phyloP scores from a whole-genome alignment of 1,140 invertebrate species.

The Akabosia matsudoensis region DNA sequence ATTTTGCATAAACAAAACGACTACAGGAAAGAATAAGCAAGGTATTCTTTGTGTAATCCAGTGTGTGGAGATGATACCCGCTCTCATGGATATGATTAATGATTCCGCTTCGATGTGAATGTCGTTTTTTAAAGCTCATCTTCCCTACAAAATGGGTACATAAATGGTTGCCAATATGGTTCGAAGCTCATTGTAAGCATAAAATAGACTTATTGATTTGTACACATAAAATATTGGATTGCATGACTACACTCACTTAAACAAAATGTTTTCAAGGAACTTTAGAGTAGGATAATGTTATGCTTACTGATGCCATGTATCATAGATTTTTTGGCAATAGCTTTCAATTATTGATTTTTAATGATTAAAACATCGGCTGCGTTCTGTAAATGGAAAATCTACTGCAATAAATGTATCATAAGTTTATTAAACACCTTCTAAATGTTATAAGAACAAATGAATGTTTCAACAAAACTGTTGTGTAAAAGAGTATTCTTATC shows the following conservation, averaged over 20 bases:
- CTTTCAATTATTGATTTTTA: conserved; percentile 1
- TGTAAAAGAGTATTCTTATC: background rate
- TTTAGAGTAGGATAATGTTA: background rate
- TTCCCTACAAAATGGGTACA: background rate
- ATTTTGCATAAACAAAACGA: no score
- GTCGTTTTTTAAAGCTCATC: background rate
- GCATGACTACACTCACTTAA: conserved; percentile 1
- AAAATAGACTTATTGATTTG: background rate
- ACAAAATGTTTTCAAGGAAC: background rate
- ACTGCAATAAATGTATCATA: background rate
- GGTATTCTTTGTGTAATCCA: no score
- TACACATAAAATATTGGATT: background rate
- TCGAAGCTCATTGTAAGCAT: background rate
- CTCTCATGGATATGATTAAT: conserved; percentile 8
- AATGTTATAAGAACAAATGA: background rate
- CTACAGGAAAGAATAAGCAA: no score
- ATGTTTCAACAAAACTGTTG: no score
- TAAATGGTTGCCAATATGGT: background rate
- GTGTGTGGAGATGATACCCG: background rate
- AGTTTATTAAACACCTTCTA: background rate
- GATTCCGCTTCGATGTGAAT: background rate
- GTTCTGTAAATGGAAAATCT: background rate
- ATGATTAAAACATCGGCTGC: background rate
- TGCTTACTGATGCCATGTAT: background rate
- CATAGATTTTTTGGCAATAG: background rate